Conservation (phyloP, 2,113 vertebrate species). For the Zosterops pallidus region DNA sequence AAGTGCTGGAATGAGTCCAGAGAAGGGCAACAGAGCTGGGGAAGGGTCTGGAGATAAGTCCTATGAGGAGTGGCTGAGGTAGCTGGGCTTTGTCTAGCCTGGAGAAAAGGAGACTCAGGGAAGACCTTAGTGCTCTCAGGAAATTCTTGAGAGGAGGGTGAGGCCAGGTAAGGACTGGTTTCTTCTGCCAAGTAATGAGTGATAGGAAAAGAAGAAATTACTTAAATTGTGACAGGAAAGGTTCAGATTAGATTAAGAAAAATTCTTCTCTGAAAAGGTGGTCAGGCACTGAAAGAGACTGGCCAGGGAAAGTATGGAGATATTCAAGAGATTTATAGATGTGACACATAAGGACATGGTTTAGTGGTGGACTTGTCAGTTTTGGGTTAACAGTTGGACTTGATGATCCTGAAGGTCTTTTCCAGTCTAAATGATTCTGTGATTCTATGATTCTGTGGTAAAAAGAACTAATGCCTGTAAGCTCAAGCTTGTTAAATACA, state of each 20-base stretch:
- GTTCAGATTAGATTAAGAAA: not conserved
- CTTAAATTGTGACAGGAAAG: not conserved
- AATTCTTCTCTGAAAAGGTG: not conserved
- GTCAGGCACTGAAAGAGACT: not conserved
- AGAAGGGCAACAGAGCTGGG: accelerated
- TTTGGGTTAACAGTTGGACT: not conserved
- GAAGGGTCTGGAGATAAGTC: not conserved
- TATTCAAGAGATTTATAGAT: not conserved
- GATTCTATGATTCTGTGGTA: not conserved
- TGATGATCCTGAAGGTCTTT: not conserved
- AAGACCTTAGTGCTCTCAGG: not conserved
- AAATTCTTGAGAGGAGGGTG: not conserved
- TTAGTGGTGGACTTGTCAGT: not conserved
- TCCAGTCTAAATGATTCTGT: not conserved
- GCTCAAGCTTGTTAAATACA: not conserved
- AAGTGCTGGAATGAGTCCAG: not conserved
- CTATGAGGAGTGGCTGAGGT: not conserved
- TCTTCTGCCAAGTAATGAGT: not conserved
- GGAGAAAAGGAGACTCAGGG: not conserved
- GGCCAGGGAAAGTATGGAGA: not conserved
- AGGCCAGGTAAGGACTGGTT: not conserved
- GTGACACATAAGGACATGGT: not conserved
- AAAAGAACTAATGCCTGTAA: not conserved
- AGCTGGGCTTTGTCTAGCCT: not conserved
- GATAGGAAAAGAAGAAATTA: not conserved